Base-by-base conservation (phyloP, 2,797 vertebrate species). In the Benthosema pterotum region DNA sequence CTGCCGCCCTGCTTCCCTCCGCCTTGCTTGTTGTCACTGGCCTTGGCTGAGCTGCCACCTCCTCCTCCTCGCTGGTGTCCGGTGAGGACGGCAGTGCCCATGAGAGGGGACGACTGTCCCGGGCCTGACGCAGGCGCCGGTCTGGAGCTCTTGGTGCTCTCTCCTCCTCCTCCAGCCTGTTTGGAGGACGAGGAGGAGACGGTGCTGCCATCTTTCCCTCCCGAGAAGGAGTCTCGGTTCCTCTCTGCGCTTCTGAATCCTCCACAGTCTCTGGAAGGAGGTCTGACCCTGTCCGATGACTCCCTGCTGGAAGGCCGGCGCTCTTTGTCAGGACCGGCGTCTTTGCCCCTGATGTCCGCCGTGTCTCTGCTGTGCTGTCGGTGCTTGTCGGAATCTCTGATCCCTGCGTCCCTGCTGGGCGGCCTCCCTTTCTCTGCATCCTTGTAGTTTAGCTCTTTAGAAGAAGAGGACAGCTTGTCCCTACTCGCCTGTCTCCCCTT, bases 21-120 rank as follows among this genome's bases (percentile, higher is more conserved):
- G n/a, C n/a, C n/a, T n/a, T n/a, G n/a, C 74, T 94, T 95, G 65
- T 84, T 89, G 57, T 92, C 92, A 28, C 22, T 25, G 5, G 94
- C 91, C 57, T 93, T 97, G 65, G 79, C n/a, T n/a, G n/a, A 74
- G 6, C 60, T 79, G 59, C 87, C 82, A 38, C 77, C 68, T 86
- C 60, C 79, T 58, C 87, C 82, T 38, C 77, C 68, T 86, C 88
- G 89, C 72, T 91, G 90, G 71, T 92, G 90, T 43, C 87, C 82
- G 15, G 91, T 89, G 63, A 91, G 86, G 67, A 91, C 82, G 51
- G 91, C 89, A 6, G 91, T 92, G 25, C 90, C 92, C 43, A 89
- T 79, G 28, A 88, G 88, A 75, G 92, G 91, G 11, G 93, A 93
- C 3, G 87, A 88, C 79, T 92, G 91, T 69, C 87, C 90, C 75